These are phyloP conservation scores for Amiota communis DNA, from an alignment of 2,888 invertebrate genomes.

Conservation along the genomic window DNA sequence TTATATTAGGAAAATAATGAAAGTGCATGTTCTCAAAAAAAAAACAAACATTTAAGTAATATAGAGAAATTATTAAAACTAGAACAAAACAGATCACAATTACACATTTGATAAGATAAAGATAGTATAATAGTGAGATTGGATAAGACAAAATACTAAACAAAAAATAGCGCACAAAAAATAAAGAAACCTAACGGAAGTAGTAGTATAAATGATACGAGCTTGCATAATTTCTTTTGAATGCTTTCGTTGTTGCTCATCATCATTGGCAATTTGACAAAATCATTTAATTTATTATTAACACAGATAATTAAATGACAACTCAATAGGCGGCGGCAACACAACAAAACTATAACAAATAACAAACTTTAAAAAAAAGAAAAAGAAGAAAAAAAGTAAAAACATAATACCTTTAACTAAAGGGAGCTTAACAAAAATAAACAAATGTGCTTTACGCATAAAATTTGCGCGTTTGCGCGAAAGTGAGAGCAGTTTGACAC, in stretches of 20 bases:
- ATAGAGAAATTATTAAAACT: background rate
- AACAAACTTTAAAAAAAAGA: background rate
- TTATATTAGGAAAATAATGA: too few relatives aligned
- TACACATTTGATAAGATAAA: slow-evolving; percentile 8
- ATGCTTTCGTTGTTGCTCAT: background rate
- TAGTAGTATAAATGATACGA: background rate
- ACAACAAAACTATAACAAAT: background rate
- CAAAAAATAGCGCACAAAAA: too few relatives aligned
- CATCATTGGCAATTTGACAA: background rate
- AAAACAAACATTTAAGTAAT: too few relatives aligned
- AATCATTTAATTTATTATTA: background rate
- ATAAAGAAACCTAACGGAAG: too few relatives aligned
- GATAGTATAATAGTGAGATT: too few relatives aligned
- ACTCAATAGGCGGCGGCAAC: background rate
- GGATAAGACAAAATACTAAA: too few relatives aligned
- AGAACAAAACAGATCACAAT: background rate
- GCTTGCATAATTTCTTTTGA: slow-evolving; percentile 4
- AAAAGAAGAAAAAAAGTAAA: background rate
- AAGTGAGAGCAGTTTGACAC: background rate
- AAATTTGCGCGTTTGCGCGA: background rate
- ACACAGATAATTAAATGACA: background rate
- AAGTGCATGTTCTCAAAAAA: too few relatives aligned
- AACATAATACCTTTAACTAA: background rate
- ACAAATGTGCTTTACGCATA: background rate
- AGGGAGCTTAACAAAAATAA: background rate